These are phyloP conservation scores for Thera obeliscata DNA, from an alignment of 2,888 invertebrate species.

Conservation along the genomic window DNA sequence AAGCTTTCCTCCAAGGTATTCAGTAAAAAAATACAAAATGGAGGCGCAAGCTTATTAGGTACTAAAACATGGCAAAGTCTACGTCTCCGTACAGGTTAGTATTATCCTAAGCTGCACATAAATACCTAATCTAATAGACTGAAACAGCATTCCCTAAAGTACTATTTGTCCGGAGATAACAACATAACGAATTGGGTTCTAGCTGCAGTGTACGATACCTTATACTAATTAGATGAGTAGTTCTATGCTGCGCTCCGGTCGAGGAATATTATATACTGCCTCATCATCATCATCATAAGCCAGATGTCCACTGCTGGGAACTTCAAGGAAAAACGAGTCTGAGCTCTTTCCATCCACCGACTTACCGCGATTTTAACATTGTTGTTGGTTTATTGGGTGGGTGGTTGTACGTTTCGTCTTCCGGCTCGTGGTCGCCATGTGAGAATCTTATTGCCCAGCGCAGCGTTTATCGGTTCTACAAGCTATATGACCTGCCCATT, in stretches of 20 bases:
- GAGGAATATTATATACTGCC: slow-evolving; percentile 1
- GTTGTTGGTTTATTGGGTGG: no score
- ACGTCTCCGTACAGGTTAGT: slow-evolving; percentile 8
- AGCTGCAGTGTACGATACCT: slow-evolving; percentile 34
- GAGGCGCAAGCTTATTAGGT: slow-evolving; percentile 7
- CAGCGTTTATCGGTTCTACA: no score
- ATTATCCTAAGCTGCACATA: slow-evolving; percentile 35
- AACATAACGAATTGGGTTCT: slow-evolving; percentile 38
- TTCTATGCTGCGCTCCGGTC: slow-evolving; percentile 10
- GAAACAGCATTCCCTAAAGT: slow-evolving; percentile 38
- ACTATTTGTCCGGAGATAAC: slow-evolving; percentile 42
- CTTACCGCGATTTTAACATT: no score
- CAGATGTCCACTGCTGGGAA: no score
- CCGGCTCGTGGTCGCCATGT: no score
- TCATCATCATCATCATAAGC: no score
- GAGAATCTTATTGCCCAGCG: no score
- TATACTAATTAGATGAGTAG: slow-evolving; percentile 33
- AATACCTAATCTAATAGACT: slow-evolving; percentile 40
- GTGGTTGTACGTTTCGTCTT: no score
- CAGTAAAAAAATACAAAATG: neutral
- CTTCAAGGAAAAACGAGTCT: no score
- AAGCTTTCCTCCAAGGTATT: no score
- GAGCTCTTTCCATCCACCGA: no score
- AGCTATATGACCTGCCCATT: no score
- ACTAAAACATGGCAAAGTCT: slow-evolving; percentile 9